A percentile compares a stretch with the other conserved stretches of the same genome.
Evolutionary conservation across 1,140 invertebrate genomes (phyloP).

Genomic region (Brachystomella parvula): DNA sequence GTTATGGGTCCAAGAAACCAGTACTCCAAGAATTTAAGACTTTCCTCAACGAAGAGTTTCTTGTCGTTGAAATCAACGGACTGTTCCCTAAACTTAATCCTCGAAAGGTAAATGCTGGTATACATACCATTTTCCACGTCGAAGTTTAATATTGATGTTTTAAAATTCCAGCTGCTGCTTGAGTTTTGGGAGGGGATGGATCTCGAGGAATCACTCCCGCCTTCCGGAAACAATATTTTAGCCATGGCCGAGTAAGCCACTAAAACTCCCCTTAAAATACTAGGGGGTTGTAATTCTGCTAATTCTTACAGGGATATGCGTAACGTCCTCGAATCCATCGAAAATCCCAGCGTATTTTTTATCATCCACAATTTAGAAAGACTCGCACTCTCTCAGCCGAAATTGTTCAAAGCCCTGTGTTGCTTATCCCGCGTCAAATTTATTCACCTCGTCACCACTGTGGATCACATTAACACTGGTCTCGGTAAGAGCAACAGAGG

Average conservation of each 20-base stretch:
- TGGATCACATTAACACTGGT: constrained; percentile 26
- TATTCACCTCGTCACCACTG: constrained; percentile 29
- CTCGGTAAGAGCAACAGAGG: constrained; percentile 20
- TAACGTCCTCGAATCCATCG: not conserved
- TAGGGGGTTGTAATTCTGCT: not conserved
- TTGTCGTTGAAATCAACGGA: constrained; percentile 25
- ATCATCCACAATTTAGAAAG: constrained; percentile 29
- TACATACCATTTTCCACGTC: too few relatives aligned
- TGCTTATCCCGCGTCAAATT: constrained; percentile 13
- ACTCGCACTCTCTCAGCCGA: constrained; percentile 19
- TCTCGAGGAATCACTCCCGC: not conserved
- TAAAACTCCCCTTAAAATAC: not conserved
- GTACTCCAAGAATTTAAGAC: constrained; percentile 23
- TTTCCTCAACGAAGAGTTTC: constrained; percentile 16
- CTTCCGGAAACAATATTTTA: not conserved
- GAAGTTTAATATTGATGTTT: constrained; percentile 4
- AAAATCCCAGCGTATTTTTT: constrained; percentile 14
- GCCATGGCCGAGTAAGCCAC: constrained; percentile 9
- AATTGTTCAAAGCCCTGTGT: constrained; percentile 22
- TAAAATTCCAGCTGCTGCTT: not conserved
- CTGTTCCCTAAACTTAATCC: constrained; percentile 29
- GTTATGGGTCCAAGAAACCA: constrained; percentile 28
- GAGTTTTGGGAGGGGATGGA: constrained; percentile 13
- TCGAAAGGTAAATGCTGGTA: constrained; percentile 31
- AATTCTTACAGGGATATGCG: constrained; percentile 15